A percentile compares a stretch with the other conserved stretches of the same genome.
Evolutionary conservation across 2,797 vertebrate genomes (phyloP).

Genomic region (Sebastes oblongus): DNA sequence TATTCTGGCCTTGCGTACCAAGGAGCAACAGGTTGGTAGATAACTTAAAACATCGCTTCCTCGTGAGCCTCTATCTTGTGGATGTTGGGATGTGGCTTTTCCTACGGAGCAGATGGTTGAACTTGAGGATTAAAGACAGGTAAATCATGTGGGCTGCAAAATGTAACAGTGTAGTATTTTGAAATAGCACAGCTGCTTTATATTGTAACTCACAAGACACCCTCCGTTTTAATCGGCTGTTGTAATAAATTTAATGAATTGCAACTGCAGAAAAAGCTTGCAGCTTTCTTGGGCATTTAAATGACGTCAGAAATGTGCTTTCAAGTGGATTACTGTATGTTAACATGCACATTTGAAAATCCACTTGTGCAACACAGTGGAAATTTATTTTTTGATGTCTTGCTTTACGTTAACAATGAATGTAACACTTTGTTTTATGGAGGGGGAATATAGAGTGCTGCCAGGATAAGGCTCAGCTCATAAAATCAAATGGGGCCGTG

Average conservation of each 20-base stretch:
- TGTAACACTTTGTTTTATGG: neutral
- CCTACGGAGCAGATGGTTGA: constrained; percentile 50
- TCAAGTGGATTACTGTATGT: neutral
- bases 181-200: constrained; percentile 29
- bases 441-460: constrained; percentile 10
- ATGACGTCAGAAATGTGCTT: neutral
- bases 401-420: constrained; percentile 14
- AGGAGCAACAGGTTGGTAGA: constrained; percentile 29
- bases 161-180: constrained; percentile 26
- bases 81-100: constrained; percentile 17
- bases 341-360: neutral
- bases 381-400: constrained; percentile 3
- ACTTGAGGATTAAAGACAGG: constrained; percentile 19
- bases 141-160: constrained; percentile 35
- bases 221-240: constrained; percentile 20
- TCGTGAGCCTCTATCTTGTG: constrained; percentile 12
- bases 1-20: constrained; percentile 20
- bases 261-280: constrained; percentile 2
- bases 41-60: constrained; percentile 26
- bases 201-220: neutral
- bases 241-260: constrained; percentile 1
- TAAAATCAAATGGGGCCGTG: constrained; percentile 19
- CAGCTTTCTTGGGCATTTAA: neutral
- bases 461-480: constrained; percentile 7
- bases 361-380: neutral